Evolutionary conservation across 2,113 vertebrate species (phyloP).

Genomic region (Anguilla japonica): DNA sequence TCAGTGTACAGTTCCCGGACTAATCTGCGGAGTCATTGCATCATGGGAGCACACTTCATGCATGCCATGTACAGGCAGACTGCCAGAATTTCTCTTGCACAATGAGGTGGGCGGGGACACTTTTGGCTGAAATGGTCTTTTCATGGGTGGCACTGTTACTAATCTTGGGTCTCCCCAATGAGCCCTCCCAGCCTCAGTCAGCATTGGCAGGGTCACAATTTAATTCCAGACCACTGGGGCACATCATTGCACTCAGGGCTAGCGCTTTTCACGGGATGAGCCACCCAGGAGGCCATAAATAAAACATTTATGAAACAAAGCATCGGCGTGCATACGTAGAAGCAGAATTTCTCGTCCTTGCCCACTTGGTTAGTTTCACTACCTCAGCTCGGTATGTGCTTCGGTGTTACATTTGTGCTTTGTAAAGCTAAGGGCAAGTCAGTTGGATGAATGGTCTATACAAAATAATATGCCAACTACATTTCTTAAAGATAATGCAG

Average conservation of each 20-base stretch:
- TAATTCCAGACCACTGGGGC: not conserved
- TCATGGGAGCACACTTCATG: not conserved
- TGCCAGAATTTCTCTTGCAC: not conserved
- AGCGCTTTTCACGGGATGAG: not conserved
- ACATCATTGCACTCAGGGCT: not conserved
- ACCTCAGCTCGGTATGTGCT: no score
- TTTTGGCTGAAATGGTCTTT: not conserved
- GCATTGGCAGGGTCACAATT: not conserved
- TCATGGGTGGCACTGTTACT: not conserved
- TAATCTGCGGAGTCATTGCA: not conserved
- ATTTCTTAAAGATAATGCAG: not conserved
- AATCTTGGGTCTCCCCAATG: not conserved
- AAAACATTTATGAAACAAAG: constrained; percentile 3
- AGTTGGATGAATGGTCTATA: not conserved
- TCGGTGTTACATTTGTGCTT: no score
- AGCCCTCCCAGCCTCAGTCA: not conserved
- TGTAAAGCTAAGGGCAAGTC: not conserved
- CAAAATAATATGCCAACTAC: not conserved
- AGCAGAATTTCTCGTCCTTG: not conserved
- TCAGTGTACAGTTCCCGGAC: not conserved
- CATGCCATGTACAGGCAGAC: no score
- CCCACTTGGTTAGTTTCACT: not conserved
- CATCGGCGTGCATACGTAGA: not conserved
- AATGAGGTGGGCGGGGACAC: not conserved
- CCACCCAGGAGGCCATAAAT: not conserved